Conservation (phyloP, 2,113 vertebrate genomes). For the Malurus melanocephalus region DNA sequence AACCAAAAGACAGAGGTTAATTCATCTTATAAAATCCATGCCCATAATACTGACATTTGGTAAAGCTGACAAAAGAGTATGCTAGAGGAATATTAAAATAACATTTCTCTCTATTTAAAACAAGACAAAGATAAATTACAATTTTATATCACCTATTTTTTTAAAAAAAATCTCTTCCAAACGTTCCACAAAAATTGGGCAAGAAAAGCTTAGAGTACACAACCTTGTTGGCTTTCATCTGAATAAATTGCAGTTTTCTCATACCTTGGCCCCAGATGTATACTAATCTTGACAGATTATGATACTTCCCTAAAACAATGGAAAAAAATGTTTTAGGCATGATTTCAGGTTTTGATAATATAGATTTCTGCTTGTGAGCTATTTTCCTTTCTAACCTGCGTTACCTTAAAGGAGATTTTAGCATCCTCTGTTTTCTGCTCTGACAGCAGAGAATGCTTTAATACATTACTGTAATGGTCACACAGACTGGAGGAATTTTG, state of each 20-base stretch:
- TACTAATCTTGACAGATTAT: neutral
- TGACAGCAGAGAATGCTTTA: neutral
- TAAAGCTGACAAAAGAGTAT: neutral
- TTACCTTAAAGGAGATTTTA: neutral
- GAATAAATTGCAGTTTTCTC: neutral
- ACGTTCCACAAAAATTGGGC: neutral
- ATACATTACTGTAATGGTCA: neutral
- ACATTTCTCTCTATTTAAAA: neutral
- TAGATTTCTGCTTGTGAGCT: neutral
- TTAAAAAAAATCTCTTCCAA: neutral
- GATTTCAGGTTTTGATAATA: neutral
- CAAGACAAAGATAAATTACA: neutral
- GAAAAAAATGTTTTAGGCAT: neutral
- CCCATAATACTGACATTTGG: fast-evolving
- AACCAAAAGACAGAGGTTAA: neutral
- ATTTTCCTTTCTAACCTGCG: neutral
- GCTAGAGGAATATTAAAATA: neutral
- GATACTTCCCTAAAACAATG: neutral
- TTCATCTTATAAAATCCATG: neutral
- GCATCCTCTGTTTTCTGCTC: neutral
- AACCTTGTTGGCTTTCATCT: neutral
- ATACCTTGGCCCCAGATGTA: neutral
- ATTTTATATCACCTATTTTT: neutral
- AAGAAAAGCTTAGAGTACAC: neutral
- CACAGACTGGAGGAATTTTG: neutral